A percentile compares a stretch with the other conserved stretches of the same genome.
These are phyloP conservation scores for Spea bombifrons DNA, from an alignment of 2,113 vertebrate species.

Conservation along the genomic window DNA sequence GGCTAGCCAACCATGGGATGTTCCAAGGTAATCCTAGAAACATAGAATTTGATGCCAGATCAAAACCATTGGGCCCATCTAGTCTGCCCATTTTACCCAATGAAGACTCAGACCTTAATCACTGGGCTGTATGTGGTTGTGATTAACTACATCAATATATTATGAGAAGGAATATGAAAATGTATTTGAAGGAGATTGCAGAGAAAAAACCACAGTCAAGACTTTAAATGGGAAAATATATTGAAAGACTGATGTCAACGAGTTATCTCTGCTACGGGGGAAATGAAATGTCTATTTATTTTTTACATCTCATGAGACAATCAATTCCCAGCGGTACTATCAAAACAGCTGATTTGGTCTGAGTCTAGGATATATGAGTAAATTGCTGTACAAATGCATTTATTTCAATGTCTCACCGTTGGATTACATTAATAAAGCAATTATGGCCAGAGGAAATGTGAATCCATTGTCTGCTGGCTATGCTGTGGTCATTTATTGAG, in stretches of 20 bases:
- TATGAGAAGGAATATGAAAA: neutral
- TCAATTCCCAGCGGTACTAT: neutral
- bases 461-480: neutral
- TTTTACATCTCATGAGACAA: neutral
- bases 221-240: neutral
- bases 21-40: too few relatives aligned
- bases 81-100: too few relatives aligned
- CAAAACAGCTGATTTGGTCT: neutral
- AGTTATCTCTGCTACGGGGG: neutral
- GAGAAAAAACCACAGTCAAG: neutral
- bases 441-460: neutral
- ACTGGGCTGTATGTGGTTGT: neutral
- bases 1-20: too few relatives aligned
- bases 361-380: neutral
- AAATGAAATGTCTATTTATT: conserved; percentile 11
- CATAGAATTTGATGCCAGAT: too few relatives aligned
- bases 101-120: neutral
- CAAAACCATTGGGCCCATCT: too few relatives aligned
- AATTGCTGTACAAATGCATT: neutral
- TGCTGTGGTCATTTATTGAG: neutral
- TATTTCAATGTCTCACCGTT: conserved; percentile 2
- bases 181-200: neutral
- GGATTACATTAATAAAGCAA: neutral
- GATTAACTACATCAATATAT: neutral
- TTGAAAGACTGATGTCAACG: neutral